Percentiles rank a stretch among this genome's conserved stretches.
phyloP scores from a whole-genome alignment of 2,797 vertebrate genomes.

The Huso huso region DNA sequence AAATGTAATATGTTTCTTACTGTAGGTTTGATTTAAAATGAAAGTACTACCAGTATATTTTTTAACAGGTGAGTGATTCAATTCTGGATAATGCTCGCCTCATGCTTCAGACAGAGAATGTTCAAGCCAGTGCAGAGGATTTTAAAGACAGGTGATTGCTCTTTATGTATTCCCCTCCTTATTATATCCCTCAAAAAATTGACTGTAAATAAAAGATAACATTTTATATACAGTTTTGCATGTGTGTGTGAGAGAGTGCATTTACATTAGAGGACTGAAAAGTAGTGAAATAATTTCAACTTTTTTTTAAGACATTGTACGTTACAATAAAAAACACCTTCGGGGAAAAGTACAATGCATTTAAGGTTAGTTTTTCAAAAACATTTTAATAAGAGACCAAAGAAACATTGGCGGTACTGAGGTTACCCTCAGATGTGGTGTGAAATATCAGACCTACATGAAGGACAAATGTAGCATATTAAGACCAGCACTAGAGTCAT shows the following conservation, averaged over 20 bases:
- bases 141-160: conserved; percentile 78
- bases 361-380: no score
- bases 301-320: no score
- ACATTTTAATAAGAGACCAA: no score
- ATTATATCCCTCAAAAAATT: not conserved
- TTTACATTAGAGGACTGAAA: no score
- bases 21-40: not conserved
- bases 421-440: no score
- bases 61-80: conserved; percentile 74
- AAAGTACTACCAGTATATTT: not conserved
- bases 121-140: conserved; percentile 82
- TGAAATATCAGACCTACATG: no score
- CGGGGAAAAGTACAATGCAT: no score
- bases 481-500: no score
- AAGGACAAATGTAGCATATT: no score
- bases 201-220: not conserved
- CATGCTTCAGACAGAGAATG: conserved; percentile 82
- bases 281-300: no score
- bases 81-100: conserved; percentile 83
- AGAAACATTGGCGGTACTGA: no score
- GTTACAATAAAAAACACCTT: no score
- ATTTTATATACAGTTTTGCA: not conserved
- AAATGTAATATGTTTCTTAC: not conserved
- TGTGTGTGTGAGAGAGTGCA: conserved; percentile 1
- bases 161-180: not conserved